These are phyloP conservation scores for Pithecia hirsuta DNA, from an alignment of 2,797 vertebrate genomes.

Conservation along the genomic window DNA sequence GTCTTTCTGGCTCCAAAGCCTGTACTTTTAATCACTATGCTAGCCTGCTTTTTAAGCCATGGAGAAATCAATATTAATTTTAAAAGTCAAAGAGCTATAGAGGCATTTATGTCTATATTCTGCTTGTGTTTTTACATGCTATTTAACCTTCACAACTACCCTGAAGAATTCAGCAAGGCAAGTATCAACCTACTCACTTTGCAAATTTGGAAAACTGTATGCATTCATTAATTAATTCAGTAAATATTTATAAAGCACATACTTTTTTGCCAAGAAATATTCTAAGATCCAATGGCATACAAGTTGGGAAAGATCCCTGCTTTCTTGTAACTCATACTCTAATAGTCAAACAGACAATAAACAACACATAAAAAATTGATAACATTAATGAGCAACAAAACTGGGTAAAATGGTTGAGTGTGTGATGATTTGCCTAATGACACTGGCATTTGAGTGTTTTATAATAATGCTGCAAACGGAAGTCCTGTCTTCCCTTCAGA, in stretches of 20 bases:
- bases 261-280: neutral
- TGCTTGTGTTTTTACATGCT: neutral
- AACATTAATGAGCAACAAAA: neutral
- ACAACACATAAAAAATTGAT: neutral
- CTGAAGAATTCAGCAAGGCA: neutral
- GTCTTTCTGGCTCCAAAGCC: neutral
- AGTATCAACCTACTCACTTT: neutral
- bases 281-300: neutral
- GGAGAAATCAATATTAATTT: conserved; percentile 21
- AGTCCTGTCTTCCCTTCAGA: neutral
- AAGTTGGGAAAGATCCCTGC: neutral
- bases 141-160: neutral
- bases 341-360: neutral
- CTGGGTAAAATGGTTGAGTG: neutral
- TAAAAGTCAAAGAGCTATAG: neutral
- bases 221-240: neutral
- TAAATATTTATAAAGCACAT: neutral
- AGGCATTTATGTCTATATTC: neutral
- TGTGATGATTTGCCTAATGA: neutral
- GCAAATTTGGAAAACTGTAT: conserved; percentile 2
- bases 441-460: neutral
- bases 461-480: neutral
- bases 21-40: neutral
- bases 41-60: neutral
- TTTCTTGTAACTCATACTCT: neutral